Evolutionary conservation across 2,113 vertebrate species (phyloP), one percentile per base, ranked within the genome.

Genomic region (Phainopepla nitens): DNA sequence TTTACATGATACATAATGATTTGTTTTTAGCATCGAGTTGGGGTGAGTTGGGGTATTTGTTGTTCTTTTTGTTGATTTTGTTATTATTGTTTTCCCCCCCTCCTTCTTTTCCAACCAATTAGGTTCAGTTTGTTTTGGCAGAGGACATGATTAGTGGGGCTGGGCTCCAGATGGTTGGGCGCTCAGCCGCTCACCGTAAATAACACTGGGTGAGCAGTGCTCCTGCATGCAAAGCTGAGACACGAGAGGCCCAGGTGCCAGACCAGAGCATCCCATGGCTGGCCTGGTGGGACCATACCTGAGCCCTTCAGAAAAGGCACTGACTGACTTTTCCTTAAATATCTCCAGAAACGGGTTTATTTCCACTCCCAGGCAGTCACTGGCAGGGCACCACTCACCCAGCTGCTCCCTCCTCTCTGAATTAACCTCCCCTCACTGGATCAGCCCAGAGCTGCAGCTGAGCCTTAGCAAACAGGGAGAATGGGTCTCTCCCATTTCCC

Each of bases 161-260:
- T 87, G 96, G 54, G 77, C 89, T 96, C 95, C 96, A 97, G 94
- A 97, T 95, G 95, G 96, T 93, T 95, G 94, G 94, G 87, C 81
- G 13, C 87, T 89, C 87, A 94, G 94, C 89, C 57, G 44, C 76
- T 94, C 8, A 1, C 91, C 27, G 23, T 93, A 92, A 96, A 95
- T 96, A 96, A 92, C 3, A 1, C 44, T 65, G 83, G 56, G 65
- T 68, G 77, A 84, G 87, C 11, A 3, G 41, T 22, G 83, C 25
- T 95, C 28, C 84, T 71, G 87, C 56, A 56, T 73, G 57, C 45
- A 89, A 82, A 87, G 35, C 83, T 39, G 54, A 76, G 28, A 66
- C 89, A 25, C 1, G 0, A 51, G 60, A 24, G 22, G 39, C 51
- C 51, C 2, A 1, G 47, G 51, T 73, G 0, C 36, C 50, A 47